A percentile compares a stretch with the other conserved stretches of the same genome.
These are phyloP conservation scores for Daphoenositta chrysoptera DNA, from an alignment of 2,113 vertebrate genomes.

Conservation along the genomic window DNA sequence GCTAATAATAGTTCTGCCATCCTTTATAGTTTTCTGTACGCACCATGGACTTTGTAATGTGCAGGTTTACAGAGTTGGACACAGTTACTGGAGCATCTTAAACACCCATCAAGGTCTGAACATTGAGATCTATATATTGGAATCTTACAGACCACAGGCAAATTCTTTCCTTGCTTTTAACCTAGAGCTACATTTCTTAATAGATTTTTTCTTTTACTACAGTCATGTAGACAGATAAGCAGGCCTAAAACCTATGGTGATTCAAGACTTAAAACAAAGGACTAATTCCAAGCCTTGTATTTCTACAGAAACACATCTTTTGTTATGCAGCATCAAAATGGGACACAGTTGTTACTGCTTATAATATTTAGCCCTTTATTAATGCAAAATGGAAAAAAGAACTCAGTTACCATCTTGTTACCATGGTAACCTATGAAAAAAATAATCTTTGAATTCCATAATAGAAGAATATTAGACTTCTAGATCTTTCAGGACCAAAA, in stretches of 20 bases:
- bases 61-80: background rate
- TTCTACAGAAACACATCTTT: background rate
- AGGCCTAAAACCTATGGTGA: background rate
- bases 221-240: background rate
- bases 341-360: background rate
- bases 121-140: background rate
- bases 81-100: background rate
- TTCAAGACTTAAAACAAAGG: background rate
- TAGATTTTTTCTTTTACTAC: background rate
- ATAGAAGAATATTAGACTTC: conserved; percentile 14
- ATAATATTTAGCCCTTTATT: conserved; percentile 33
- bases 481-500: conserved; percentile 19
- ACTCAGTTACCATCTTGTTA: conserved; percentile 42
- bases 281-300: background rate
- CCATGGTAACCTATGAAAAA: conserved; percentile 32
- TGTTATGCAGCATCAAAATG: background rate
- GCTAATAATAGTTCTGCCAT: background rate
- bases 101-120: background rate
- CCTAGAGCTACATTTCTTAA: background rate
- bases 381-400: conserved; percentile 39
- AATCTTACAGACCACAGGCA: background rate
- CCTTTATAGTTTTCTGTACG: background rate
- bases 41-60: background rate
- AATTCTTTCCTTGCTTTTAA: background rate
- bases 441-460: background rate